Percentiles rank a stretch among this genome's conserved stretches.
These are phyloP conservation scores for Microctenopoma stevenorrisi DNA, from an alignment of 2,797 vertebrate genomes.

Conservation along the genomic window DNA sequence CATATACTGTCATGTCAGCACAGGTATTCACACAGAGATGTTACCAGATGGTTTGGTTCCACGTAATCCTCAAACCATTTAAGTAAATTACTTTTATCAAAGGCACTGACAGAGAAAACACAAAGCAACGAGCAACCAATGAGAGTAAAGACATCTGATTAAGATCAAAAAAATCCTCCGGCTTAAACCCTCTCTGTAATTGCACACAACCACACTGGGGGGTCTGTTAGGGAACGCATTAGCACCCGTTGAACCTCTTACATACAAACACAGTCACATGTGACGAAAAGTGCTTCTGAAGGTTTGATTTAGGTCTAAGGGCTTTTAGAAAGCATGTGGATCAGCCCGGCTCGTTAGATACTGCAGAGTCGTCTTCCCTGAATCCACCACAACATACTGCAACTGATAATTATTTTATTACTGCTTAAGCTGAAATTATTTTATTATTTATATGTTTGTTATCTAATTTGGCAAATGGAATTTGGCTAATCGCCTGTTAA, in stretches of 20 bases:
- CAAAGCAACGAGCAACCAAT: conserved; percentile 38
- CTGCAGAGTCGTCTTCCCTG: not conserved
- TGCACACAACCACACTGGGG: conserved; percentile 13
- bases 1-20: not conserved
- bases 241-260: conserved; percentile 35
- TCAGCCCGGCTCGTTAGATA: not conserved
- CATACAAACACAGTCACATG: conserved; percentile 26
- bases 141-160: conserved; percentile 59
- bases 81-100: conserved; percentile 52
- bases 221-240: conserved; percentile 21
- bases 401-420: not conserved
- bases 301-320: conserved; percentile 20
- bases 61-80: conserved; percentile 51
- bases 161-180: conserved; percentile 54
- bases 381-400: not conserved
- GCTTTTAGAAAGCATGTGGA: not conserved
- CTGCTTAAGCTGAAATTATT: too few relatives aligned
- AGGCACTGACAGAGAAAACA: conserved; percentile 36
- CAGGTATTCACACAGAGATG: not conserved
- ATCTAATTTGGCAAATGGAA: too few relatives aligned
- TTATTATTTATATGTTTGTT: too few relatives aligned
- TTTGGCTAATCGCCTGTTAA: too few relatives aligned
- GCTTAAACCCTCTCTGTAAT: conserved; percentile 36
- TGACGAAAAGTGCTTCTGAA: conserved; percentile 29
- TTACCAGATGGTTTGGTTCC: conserved; percentile 46